These are phyloP conservation scores for Acrobasis consociella DNA, from an alignment of 2,888 invertebrate species.

Conservation along the genomic window DNA sequence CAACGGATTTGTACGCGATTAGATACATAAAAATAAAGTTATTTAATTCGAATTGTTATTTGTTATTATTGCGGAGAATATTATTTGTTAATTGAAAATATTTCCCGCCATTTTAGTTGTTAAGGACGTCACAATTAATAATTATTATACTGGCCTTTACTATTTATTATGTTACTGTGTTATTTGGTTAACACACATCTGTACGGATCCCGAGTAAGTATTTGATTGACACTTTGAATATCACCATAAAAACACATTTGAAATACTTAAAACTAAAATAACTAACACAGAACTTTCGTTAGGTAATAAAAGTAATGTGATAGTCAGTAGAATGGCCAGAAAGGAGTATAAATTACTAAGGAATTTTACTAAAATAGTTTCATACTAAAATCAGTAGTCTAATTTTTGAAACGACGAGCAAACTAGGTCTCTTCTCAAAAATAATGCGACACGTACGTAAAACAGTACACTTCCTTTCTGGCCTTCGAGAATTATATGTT, in stretches of 20 bases:
- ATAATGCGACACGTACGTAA: too few species aligned
- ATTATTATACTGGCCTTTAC: slow-evolving; percentile 32
- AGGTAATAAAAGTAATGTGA: neutral
- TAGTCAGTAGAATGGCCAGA: neutral
- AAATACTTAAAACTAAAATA: slow-evolving; percentile 1
- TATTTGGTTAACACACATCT: slow-evolving; percentile 54
- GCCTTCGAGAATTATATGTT: too few species aligned
- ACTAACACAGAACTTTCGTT: neutral
- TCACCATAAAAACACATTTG: slow-evolving; percentile 36
- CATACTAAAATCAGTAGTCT: too few species aligned
- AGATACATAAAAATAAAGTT: slow-evolving; percentile 50
- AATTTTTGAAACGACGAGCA: too few species aligned
- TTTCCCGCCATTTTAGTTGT: slow-evolving; percentile 37
- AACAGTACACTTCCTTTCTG: neutral
- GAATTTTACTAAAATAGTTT: neutral
- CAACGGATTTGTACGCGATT: slow-evolving; percentile 56
- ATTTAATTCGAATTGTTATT: slow-evolving; percentile 52
- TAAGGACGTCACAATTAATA: slow-evolving; percentile 53
- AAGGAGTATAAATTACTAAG: neutral
- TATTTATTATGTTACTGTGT: slow-evolving; percentile 59
- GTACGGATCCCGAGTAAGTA: slow-evolving; percentile 51
- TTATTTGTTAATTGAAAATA: slow-evolving; percentile 40
- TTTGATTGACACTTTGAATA: slow-evolving; percentile 81
- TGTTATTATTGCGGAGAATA: slow-evolving; percentile 58
- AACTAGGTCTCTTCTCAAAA: too few species aligned